These are phyloP conservation scores for Anguilla obscura DNA, from an alignment of 2,797 vertebrate species.

Conservation along the genomic window DNA sequence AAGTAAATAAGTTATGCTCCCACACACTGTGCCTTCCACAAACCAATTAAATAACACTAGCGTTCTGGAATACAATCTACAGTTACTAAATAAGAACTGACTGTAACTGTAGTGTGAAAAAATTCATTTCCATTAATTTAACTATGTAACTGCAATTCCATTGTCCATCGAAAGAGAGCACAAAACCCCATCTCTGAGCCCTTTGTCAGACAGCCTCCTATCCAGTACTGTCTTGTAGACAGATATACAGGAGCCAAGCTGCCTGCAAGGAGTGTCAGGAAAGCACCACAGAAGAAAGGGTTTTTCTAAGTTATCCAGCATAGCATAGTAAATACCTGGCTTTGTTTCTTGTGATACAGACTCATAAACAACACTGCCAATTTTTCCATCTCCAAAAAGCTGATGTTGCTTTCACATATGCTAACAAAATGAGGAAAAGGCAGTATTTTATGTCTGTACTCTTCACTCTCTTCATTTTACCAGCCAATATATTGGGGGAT, in stretches of 20 bases:
- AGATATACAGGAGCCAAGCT: constrained; percentile 1
- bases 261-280: neutral
- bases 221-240: neutral
- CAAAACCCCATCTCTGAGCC: neutral
- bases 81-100: too few relatives aligned
- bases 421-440: constrained; percentile 39
- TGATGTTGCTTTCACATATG: neutral
- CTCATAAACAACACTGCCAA: neutral
- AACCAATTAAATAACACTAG: too few relatives aligned
- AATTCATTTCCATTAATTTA: neutral
- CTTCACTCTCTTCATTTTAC: constrained; percentile 23
- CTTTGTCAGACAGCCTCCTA: neutral
- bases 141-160: neutral
- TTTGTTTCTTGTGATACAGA: neutral
- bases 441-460: constrained; percentile 19
- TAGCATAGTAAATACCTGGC: too few relatives aligned
- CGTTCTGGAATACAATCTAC: too few relatives aligned
- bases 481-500: neutral
- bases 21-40: too few relatives aligned
- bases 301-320: neutral
- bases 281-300: neutral
- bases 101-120: neutral
- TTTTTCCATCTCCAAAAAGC: neutral
- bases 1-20: too few relatives aligned
- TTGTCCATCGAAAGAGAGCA: neutral